A percentile compares a stretch with the other conserved stretches of the same genome.
phyloP scores from a whole-genome alignment of 2,888 invertebrate species.

The Oscheius myriophilus region DNA sequence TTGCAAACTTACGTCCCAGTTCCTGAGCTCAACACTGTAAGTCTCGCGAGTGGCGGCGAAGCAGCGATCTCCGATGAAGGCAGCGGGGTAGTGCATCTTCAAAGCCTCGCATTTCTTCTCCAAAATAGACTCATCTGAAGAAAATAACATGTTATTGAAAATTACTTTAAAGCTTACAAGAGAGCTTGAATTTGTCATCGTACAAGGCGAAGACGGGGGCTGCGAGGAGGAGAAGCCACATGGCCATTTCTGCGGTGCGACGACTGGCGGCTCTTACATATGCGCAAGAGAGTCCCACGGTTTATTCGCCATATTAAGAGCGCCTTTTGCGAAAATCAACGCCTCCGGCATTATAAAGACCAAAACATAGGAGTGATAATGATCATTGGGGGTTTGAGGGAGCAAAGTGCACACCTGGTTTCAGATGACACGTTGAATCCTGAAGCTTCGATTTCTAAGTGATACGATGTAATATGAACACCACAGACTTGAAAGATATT shows the following conservation, averaged over 20 bases:
- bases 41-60: constrained; percentile 16
- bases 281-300: background rate
- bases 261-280: background rate
- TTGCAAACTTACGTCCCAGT: constrained; percentile 1
- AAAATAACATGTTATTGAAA: background rate
- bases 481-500: too few species aligned
- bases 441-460: too few species aligned
- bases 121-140: constrained; percentile 27
- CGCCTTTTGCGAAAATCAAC: too few species aligned
- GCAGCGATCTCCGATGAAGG: constrained; percentile 30
- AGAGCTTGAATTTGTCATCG: constrained; percentile 10
- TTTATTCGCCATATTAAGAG: constrained; percentile 1
- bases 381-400: too few species aligned
- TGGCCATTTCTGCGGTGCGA: constrained; percentile 3
- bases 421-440: too few species aligned
- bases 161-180: constrained; percentile 12
- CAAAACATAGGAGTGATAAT: too few species aligned
- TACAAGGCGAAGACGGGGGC: background rate
- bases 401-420: too few species aligned
- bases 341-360: too few species aligned
- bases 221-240: background rate
- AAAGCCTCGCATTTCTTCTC: constrained; percentile 26
- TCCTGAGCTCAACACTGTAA: background rate
- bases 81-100: constrained; percentile 12
- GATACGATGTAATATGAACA: too few species aligned